Conservation (phyloP, 2,797 vertebrate species). For the Urosaurus nigricauda region DNA sequence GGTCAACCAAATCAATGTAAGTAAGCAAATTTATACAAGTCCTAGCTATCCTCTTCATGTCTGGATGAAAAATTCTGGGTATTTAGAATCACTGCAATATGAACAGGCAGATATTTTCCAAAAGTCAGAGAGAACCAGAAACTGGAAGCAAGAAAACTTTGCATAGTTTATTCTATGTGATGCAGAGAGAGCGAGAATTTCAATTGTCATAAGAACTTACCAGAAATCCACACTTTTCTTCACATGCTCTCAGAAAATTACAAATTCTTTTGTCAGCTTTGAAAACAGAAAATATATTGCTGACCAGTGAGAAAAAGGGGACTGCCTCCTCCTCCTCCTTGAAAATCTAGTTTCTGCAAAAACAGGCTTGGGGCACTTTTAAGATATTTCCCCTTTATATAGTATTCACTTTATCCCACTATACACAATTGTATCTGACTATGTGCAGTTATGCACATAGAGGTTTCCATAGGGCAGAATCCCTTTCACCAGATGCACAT, state of each 20-base stretch:
- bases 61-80: background rate
- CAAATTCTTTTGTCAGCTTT: background rate
- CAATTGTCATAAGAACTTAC: background rate
- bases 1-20: slow-evolving; percentile 11
- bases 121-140: background rate
- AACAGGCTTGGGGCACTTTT: too few species aligned
- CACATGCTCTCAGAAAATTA: background rate
- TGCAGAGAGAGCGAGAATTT: background rate
- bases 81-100: background rate
- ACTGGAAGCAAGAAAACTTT: background rate
- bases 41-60: background rate
- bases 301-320: background rate
- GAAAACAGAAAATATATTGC: background rate
- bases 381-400: too few species aligned
- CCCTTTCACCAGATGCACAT: background rate
- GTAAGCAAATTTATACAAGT: background rate
- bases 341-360: background rate
- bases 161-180: background rate
- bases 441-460: background rate
- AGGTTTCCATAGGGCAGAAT: background rate
- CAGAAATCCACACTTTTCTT: background rate
- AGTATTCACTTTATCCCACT: background rate
- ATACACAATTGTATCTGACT: background rate
- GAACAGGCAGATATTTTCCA: background rate
- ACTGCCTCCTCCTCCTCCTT: background rate